Evolutionary conservation across 1,140 invertebrate species (phyloP).

Genomic region (Calephelis virginiensis): DNA sequence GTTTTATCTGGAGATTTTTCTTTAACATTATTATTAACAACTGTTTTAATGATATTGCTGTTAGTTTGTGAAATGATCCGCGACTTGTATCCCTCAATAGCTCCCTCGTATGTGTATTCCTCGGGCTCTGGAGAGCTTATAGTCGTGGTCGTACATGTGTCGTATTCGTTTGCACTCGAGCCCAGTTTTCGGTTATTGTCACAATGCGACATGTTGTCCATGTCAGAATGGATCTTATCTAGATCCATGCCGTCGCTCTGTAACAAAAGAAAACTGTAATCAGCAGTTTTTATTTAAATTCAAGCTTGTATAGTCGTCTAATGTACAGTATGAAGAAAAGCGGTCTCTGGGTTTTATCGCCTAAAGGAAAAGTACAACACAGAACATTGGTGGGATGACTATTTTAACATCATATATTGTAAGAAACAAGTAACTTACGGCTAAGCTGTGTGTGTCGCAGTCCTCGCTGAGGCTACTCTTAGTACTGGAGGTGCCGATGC

Average conservation of each 20-base stretch:
- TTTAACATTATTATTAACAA: slow-evolving; percentile 60
- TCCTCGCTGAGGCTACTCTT: slow-evolving; percentile 86
- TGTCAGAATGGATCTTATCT: slow-evolving; percentile 82
- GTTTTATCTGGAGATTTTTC: slow-evolving; percentile 68
- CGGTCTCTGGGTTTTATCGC: too few species aligned
- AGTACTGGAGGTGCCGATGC: slow-evolving; percentile 87
- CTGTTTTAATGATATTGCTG: slow-evolving; percentile 67
- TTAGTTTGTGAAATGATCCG: slow-evolving; percentile 80
- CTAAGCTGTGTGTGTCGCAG: slow-evolving; percentile 84
- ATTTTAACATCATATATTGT: too few species aligned
- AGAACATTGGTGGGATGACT: too few species aligned
- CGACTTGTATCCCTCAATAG: slow-evolving; percentile 90
- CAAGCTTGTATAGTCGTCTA: too few species aligned
- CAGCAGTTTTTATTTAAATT: background rate
- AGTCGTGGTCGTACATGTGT: slow-evolving; percentile 80
- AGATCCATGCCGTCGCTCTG: slow-evolving; percentile 83
- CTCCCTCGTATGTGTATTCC: slow-evolving; percentile 92
- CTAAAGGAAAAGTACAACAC: too few species aligned
- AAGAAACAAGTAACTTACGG: slow-evolving; percentile 74
- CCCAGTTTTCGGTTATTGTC: slow-evolving; percentile 72
- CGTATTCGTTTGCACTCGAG: slow-evolving; percentile 80
- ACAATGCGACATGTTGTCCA: slow-evolving; percentile 77
- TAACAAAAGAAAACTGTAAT: slow-evolving; percentile 43
- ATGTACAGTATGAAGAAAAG: too few species aligned
- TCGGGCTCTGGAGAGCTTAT: slow-evolving; percentile 82